Evolutionary conservation across 1,140 invertebrate species (phyloP).

Genomic region (Apocrypta bakeri): DNA sequence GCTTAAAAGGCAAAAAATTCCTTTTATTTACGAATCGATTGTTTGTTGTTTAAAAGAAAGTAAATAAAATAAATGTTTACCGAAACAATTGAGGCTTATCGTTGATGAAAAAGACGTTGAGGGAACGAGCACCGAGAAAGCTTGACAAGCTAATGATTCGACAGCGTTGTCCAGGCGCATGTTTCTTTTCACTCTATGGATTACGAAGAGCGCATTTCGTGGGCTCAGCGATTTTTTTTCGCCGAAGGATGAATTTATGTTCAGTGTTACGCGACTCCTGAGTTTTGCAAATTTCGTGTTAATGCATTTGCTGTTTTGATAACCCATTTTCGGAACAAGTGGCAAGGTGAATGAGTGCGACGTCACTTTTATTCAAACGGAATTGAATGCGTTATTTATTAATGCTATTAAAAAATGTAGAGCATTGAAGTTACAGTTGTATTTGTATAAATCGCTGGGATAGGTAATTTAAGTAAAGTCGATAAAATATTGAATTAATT

Average conservation of each 20-base stretch:
- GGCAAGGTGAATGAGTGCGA: neutral
- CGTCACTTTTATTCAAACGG: neutral
- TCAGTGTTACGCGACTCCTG: neutral
- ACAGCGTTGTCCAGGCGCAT: neutral
- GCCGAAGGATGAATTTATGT: neutral
- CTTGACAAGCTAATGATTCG: constrained; percentile 10
- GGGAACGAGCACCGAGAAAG: neutral
- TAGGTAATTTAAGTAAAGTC: neutral
- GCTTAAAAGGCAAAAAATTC: too few relatives aligned
- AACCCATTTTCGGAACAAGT: neutral
- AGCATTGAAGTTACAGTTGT: neutral
- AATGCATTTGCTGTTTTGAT: neutral
- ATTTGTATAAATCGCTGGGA: neutral
- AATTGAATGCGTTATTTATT: neutral
- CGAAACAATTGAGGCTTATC: neutral
- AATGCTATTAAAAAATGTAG: neutral
- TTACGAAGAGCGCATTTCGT: neutral
- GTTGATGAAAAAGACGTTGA: neutral
- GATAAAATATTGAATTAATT: neutral
- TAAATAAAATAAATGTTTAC: constrained; percentile 1
- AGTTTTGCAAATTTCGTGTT: neutral
- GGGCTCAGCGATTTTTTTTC: constrained; percentile 17
- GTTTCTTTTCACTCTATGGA: neutral
- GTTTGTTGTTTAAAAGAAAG: neutral
- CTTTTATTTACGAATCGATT: neutral